Evolutionary conservation across 2,888 invertebrate species (phyloP).

Genomic region (Clitarchus hookeri): DNA sequence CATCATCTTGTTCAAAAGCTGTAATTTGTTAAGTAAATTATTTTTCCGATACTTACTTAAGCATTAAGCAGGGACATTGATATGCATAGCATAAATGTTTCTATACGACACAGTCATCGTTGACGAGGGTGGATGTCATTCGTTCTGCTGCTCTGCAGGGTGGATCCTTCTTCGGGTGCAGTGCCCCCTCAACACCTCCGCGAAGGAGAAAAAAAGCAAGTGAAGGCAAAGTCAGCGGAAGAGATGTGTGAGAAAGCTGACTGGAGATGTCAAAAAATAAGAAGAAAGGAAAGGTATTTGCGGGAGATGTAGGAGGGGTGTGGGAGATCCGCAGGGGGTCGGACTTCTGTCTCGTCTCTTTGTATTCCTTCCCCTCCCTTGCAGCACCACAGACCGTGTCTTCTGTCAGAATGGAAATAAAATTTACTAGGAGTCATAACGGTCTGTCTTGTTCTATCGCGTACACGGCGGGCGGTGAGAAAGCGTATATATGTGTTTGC

Average conservation of each 20-base stretch:
- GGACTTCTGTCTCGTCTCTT: slow-evolving; percentile 14
- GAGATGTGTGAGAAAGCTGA: neutral
- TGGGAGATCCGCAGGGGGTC: neutral
- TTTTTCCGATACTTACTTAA: too few species aligned
- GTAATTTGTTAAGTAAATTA: too few species aligned
- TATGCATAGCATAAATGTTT: too few species aligned
- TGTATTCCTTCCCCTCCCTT: neutral
- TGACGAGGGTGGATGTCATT: too few species aligned
- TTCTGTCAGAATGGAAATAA: neutral
- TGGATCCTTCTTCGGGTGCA: too few species aligned
- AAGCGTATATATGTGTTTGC: neutral
- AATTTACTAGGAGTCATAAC: slow-evolving; percentile 10
- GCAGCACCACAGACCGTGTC: neutral
- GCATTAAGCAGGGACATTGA: too few species aligned
- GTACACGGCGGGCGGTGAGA: neutral
- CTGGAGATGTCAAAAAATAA: neutral
- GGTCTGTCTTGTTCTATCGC: slow-evolving; percentile 9
- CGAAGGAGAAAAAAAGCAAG: neutral
- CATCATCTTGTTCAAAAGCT: too few species aligned
- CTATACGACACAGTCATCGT: too few species aligned
- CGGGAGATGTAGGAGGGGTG: neutral
- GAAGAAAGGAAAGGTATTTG: neutral
- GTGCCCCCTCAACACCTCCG: too few species aligned
- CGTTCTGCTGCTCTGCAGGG: too few species aligned
- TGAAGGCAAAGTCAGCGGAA: neutral